Conservation (phyloP, 2,797 vertebrate genomes). For the Malacoraja senta region DNA sequence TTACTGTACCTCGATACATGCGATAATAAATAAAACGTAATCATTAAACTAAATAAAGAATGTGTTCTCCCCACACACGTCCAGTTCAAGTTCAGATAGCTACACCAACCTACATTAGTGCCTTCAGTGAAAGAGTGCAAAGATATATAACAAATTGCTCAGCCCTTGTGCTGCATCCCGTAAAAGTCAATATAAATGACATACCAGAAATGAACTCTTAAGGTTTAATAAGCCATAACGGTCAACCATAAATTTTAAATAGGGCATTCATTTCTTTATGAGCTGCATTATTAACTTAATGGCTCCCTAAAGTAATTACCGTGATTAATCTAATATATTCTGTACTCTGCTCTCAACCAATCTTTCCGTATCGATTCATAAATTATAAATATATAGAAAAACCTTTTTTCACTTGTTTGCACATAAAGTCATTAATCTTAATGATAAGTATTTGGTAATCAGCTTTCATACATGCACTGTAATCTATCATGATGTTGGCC, state of each 20-base stretch:
- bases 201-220: not conserved
- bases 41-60: not conserved
- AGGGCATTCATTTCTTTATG: not conserved
- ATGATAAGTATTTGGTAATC: not conserved
- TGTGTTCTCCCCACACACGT: not conserved
- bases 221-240: not conserved
- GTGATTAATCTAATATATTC: not conserved
- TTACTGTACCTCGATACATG: too few relatives aligned
- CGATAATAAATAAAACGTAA: too few relatives aligned
- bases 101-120: not conserved
- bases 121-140: not conserved
- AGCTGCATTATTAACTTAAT: not conserved
- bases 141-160: not conserved
- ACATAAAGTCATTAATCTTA: not conserved
- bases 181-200: not conserved
- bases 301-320: not conserved
- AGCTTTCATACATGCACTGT: not conserved
- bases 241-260: constrained; percentile 20
- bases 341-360: not conserved
- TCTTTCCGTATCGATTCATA: not conserved
- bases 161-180: not conserved
- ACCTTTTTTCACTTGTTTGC: not conserved
- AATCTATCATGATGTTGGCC: too few relatives aligned
- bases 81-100: not conserved
- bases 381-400: not conserved